Base-by-base conservation (phyloP, 2,888 invertebrate genomes). In the Julus scanicus region DNA sequence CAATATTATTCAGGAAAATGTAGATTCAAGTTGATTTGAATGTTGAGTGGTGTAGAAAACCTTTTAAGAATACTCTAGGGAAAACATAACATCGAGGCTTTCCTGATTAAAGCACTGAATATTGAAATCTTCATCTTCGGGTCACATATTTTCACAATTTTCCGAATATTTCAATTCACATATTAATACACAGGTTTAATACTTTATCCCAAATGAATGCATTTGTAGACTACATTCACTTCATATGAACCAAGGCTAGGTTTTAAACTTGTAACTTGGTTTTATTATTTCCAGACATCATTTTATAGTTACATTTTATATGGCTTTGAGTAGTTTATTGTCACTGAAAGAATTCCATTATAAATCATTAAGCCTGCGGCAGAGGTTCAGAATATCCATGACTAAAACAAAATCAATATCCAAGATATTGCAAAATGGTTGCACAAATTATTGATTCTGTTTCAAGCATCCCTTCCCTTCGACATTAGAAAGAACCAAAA, bases 341-440 rank as follows among this genome's bases (percentile, higher is more conserved):
- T 37, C 80, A 2, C 15, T 80, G 37, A 80, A 80, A 37, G 37
- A 37, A 29, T 8, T 63, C 80, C 80, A 80, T 80, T 80, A 80
- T 29, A 37, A 80, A 80, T 37, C 37, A 37, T 37, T 80, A 80
- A 80, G 13, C 53, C 37, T n/a, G n/a, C 80, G 80, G 37, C 80
- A 80, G 37, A 11, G 80, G 80, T 29, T 13, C 37, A 1, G 37
- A 80, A 37, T 80, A 80, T 15, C 37, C 80, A 9, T 37, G 13
- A 80, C 80, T 80, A 80, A 80, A 80, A 80, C 80, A 13, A 29
- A 29, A 80, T 80, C 80, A 80, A 80, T 80, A 80, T 80, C 80
- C 29, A 29, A 80, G 80, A 80, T 80, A 80, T 80, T 9, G 80
- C 80, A 80, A 80, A 15, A 71, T 71, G 20, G 71, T 71, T 17